Evolutionary conservation across 1,140 invertebrate genomes (phyloP).

Genomic region (Musca vetustissima): DNA sequence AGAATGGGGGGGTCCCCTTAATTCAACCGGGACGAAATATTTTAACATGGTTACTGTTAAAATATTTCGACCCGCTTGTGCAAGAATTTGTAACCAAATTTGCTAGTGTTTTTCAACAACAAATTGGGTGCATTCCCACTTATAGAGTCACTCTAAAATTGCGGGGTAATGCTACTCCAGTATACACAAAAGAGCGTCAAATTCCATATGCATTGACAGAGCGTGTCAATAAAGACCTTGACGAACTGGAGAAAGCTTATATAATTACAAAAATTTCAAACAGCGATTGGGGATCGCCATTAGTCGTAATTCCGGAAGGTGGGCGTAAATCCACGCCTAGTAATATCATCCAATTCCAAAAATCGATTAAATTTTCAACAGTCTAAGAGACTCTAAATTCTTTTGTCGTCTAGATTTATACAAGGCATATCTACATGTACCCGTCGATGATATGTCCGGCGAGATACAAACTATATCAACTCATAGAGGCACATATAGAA

Average conservation of each 20-base stretch:
- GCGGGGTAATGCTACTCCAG: background rate
- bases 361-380: conserved; percentile 51
- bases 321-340: conserved; percentile 43
- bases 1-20: too few relatives aligned
- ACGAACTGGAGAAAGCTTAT: too few relatives aligned
- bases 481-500: too few relatives aligned
- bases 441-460: background rate
- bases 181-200: background rate
- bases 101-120: background rate
- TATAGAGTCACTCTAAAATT: background rate
- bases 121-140: too few relatives aligned
- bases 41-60: too few relatives aligned
- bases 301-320: conserved; percentile 57
- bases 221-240: too few relatives aligned
- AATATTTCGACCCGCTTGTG: too few relatives aligned
- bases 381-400: conserved; percentile 40
- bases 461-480: too few relatives aligned
- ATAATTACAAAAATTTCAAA: conserved; percentile 56
- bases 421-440: conserved; percentile 36
- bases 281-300: conserved; percentile 45
- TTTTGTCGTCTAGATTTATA: conserved; percentile 35
- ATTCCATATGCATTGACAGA: too few relatives aligned
- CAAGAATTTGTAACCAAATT: background rate
- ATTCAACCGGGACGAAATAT: too few relatives aligned
- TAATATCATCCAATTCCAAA: conserved; percentile 56